Base-by-base conservation (phyloP, 2,797 vertebrate species). In the Rhinella marina region DNA sequence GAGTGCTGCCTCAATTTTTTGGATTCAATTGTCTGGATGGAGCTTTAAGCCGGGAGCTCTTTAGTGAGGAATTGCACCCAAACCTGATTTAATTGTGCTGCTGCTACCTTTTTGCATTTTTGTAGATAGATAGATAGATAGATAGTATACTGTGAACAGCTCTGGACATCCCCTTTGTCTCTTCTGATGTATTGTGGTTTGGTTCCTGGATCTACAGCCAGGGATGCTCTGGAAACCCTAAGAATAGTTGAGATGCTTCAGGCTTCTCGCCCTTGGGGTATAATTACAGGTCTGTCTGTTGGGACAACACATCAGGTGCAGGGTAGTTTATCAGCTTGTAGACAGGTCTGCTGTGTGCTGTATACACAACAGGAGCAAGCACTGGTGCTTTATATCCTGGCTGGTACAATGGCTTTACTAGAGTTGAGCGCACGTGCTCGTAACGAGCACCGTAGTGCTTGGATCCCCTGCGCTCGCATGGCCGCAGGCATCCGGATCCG, bases 231-330 rank as follows among this genome's bases (percentile, higher is more conserved):
- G 29, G 21, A 62, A 61, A 81, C 9, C 14, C 32, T 81, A 29
- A 41, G 32, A 61, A 54, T 56, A 57, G 50, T 72, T 23, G 14
- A 75, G 56, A 72, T 81, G 52, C 25, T 81, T 81, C 27, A 21
- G 56, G 19, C 29, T 12, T 61, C 5, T 57, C 8, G 48, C 73
- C 41, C 68, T 17, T 13, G 64, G 78, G 68, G 68, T 87, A 62
- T 56, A 87, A 52, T 81, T 48, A 52, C 66, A 61, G 12, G 13
- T 77, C 66, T 52, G 32, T 81, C 50, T 50, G 2, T 32, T 73
- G 64, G 23, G 50, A 79, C 25, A 87, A 81, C 77, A 81, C 78
- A 62, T 52, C 77, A 87, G 85, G 85, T 81, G 85, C 66, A 61
- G 66, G 62, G 61, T 12, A 81, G 14, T 61, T 48, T 73, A 21